Conservation (phyloP, 2,888 invertebrate genomes). For the Hyles lineata region DNA sequence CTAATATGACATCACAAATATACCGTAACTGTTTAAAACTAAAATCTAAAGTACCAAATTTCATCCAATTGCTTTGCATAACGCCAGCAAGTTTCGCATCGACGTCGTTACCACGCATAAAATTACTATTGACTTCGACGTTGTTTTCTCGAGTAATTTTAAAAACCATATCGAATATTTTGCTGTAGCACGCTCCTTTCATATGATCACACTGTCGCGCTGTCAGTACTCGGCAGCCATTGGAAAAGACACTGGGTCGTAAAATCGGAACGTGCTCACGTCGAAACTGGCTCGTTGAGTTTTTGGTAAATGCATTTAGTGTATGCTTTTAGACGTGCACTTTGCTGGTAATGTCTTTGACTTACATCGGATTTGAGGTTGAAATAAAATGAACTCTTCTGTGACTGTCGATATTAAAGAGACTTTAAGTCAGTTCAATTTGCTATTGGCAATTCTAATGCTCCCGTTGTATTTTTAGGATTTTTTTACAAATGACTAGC, state of each 20-base stretch:
- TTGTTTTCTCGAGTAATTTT: constrained; percentile 28
- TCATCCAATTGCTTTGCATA: neutral
- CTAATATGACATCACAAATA: no score
- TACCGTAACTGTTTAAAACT: no score
- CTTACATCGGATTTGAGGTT: constrained; percentile 22
- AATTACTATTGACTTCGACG: neutral
- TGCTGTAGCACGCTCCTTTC: constrained; percentile 36
- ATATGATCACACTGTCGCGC: constrained; percentile 27
- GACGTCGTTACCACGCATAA: neutral
- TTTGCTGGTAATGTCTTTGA: constrained; percentile 24
- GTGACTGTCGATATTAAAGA: constrained; percentile 2
- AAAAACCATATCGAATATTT: constrained; percentile 10
- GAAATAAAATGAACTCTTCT: constrained; percentile 17
- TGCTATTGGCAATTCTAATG: neutral
- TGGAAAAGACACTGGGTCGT: constrained; percentile 42
- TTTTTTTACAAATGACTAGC: neutral
- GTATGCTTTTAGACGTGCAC: constrained; percentile 45
- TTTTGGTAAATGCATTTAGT: constrained; percentile 47
- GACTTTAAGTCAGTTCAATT: neutral
- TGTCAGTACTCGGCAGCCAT: constrained; percentile 39
- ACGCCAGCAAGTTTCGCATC: neutral
- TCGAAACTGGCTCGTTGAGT: constrained; percentile 37
- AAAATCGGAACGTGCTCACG: constrained; percentile 40
- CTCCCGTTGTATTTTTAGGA: neutral
- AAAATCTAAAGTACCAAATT: neutral